phyloP scores from a whole-genome alignment of 2,797 vertebrate genomes.

The Bucorvus abyssinicus region DNA sequence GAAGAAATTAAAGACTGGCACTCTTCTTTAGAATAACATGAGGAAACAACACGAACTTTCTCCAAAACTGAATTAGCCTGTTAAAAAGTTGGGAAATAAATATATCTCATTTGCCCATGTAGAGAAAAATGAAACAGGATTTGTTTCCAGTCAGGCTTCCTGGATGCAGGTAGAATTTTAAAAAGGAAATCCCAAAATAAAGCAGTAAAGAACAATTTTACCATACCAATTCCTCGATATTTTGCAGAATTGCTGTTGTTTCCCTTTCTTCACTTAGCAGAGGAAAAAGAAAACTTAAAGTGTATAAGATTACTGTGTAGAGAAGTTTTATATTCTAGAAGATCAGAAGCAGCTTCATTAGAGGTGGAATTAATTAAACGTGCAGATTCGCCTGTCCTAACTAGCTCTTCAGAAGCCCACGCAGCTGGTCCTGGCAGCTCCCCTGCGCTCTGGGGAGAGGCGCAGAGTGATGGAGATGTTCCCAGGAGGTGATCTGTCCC shows the following conservation, averaged over 20 bases:
- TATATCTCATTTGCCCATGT: background rate
- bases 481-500: background rate
- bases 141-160: background rate
- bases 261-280: background rate
- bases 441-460: background rate
- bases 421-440: background rate
- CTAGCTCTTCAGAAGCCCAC: background rate
- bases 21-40: background rate
- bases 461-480: background rate
- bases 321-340: background rate
- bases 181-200: background rate
- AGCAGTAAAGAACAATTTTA: background rate
- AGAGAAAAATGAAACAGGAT: background rate
- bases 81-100: background rate
- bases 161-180: background rate
- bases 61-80: background rate
- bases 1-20: background rate
- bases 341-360: background rate
- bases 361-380: background rate
- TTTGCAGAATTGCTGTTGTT: background rate
- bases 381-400: background rate
- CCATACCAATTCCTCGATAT: background rate
- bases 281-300: background rate
- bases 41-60: background rate
- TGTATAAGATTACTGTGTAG: fast-evolving